These are phyloP conservation scores for Myanophis thanlyinensis DNA, from an alignment of 2,113 vertebrate genomes.

Conservation along the genomic window DNA sequence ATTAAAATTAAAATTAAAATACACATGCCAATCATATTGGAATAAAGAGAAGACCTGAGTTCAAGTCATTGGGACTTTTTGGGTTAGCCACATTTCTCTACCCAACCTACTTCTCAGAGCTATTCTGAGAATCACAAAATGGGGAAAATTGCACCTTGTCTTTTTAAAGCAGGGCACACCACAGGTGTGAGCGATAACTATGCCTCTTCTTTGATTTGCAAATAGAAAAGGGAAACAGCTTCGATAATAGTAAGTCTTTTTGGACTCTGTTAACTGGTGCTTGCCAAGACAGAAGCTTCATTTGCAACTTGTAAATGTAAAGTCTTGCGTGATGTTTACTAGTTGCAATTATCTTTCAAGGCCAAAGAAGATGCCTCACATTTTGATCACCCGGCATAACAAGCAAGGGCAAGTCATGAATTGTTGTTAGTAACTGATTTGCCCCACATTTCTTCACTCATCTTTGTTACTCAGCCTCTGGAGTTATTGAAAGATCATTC, in stretches of 20 bases:
- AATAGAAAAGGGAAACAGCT: neutral
- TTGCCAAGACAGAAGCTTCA: slow-evolving; percentile 5
- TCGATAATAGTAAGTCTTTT: neutral
- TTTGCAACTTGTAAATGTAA: neutral
- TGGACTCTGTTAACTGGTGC: neutral
- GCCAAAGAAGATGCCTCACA: slow-evolving; percentile 27
- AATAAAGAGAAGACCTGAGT: neutral
- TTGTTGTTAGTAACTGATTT: slow-evolving; percentile 55
- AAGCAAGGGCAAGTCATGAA: slow-evolving; percentile 57
- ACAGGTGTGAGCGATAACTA: neutral
- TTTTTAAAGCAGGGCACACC: neutral
- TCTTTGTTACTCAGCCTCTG: slow-evolving; percentile 51
- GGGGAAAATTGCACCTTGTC: neutral
- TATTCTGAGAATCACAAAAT: neutral
- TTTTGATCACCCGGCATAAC: slow-evolving; percentile 46
- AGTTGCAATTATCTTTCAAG: neutral
- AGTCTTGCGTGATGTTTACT: slow-evolving; percentile 30
- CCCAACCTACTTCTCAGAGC: neutral
- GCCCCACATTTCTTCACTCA: slow-evolving; percentile 23
- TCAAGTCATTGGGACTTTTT: neutral
- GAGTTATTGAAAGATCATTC: slow-evolving; percentile 49
- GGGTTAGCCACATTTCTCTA: neutral
- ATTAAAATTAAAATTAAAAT: no score
- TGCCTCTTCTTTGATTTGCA: slow-evolving; percentile 1
- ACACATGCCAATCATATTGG: neutral